Base-by-base conservation (phyloP, 2,113 vertebrate genomes). In the Percopsis transmontana region DNA sequence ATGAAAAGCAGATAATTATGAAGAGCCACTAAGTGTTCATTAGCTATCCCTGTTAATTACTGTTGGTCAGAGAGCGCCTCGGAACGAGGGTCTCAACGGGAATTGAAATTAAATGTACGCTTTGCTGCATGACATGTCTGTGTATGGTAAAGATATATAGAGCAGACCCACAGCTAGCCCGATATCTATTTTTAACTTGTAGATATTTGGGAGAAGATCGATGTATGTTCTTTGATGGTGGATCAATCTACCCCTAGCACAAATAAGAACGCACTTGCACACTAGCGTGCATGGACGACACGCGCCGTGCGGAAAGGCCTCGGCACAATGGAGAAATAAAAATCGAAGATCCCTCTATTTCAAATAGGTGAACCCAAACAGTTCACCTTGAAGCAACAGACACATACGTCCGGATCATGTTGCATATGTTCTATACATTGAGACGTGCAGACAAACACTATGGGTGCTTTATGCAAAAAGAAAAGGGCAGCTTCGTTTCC, bases 31-130 rank as follows among this genome's bases (percentile, higher is more conserved):
- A 96, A 98, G 96, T 94, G 97, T 96, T 97, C 97, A 98, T 98
- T 97, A 97, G 95, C 95, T 90, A 95, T 95, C 94, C 94, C 93
- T 95, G 94, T 96, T 99, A 99, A 99, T 99, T 98, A 98, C 94
- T 92, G 93, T 89, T 94, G 94, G 96, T 98, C 95, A 97, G 91
- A 93, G 93, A 91, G 93, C 94, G 93, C 87, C 90, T 88, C 89
- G 88, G 90, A 84, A 89, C 82, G 94, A 94, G 94, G 90, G 92
- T 91, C 94, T 97, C 94, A 88, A 86, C 91, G 94, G 96, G 96
- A 96, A 95, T 95, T 94, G 91, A 94, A 96, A 96, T 97, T 94
- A 96, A 95, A 94, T 95, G 94, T 92, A 92, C 94, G 92, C 85
- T 88, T 92, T 87, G 87, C 91, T 90, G 92, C 92, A 91, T 91